Evolutionary conservation across 2,113 vertebrate genomes (phyloP).

Genomic region (Agapornis roseicollis): DNA sequence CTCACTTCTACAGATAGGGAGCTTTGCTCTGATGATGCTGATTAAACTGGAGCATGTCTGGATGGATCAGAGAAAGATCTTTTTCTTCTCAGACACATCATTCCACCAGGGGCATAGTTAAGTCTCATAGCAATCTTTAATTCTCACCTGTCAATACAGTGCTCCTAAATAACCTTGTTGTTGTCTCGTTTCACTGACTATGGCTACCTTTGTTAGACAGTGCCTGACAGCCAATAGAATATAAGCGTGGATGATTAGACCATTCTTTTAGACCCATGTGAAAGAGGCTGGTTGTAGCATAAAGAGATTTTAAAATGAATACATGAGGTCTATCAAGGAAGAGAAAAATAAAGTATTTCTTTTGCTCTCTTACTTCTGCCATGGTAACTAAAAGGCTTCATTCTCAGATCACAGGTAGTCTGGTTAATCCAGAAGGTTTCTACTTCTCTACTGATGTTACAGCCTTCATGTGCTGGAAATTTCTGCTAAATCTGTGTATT

Average conservation of each 20-base stretch:
- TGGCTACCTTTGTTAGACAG: neutral
- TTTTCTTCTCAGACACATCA: neutral
- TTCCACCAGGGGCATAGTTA: neutral
- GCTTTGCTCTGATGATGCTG: neutral
- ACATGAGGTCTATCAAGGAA: neutral
- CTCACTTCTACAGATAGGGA: neutral
- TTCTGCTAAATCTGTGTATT: constrained; percentile 20
- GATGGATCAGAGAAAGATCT: neutral
- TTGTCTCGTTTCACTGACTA: neutral
- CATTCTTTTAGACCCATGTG: neutral
- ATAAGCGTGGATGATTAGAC: neutral
- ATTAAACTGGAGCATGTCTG: neutral
- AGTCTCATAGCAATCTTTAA: neutral
- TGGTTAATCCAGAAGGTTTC: constrained; percentile 27
- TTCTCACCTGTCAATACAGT: neutral
- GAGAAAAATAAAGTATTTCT: neutral
- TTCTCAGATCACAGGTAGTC: neutral
- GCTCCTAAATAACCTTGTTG: neutral
- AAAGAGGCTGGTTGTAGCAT: neutral
- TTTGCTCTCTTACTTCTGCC: neutral
- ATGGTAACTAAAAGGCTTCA: neutral
- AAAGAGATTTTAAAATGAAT: neutral
- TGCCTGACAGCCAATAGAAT: neutral
- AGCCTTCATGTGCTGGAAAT: neutral
- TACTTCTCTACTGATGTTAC: neutral